These are phyloP conservation scores for Tauraco erythrolophus DNA, from an alignment of 2,113 vertebrate species.

Conservation along the genomic window DNA sequence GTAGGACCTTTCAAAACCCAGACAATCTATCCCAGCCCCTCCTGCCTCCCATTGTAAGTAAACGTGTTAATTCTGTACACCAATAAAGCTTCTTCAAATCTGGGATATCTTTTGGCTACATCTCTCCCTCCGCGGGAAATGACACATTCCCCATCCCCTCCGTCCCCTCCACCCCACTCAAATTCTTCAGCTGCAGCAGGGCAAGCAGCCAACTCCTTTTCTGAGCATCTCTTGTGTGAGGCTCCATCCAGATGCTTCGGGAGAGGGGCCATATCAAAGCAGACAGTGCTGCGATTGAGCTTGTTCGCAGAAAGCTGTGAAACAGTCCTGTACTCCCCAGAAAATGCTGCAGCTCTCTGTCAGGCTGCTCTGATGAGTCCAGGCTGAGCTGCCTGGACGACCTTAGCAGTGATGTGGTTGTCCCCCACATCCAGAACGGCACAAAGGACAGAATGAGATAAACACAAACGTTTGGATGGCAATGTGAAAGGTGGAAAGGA, in stretches of 20 bases:
- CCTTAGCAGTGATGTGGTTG: neutral
- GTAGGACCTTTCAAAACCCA: neutral
- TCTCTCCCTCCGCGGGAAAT: neutral
- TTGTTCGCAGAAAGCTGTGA: conserved; percentile 42
- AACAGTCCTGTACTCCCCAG: conserved; percentile 31
- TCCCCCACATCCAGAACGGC: neutral
- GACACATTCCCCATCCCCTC: neutral
- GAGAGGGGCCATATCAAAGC: conserved; percentile 71
- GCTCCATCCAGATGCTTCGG: conserved; percentile 40
- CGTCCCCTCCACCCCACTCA: neutral
- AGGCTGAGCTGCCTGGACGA: neutral
- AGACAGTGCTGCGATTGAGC: conserved; percentile 60
- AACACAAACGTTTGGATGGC: neutral
- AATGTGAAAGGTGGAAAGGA: neutral
- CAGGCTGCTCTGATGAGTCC: conserved; percentile 21
- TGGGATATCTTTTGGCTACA: neutral
- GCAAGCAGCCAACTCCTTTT: conserved; percentile 70
- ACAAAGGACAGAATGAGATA: neutral
- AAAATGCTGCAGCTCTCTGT: conserved; percentile 48
- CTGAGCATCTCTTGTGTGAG: conserved; percentile 75
- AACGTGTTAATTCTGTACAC: neutral
- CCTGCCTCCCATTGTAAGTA: neutral
- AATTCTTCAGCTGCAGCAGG: conserved; percentile 41
- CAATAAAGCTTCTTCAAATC: neutral
- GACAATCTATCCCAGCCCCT: neutral